These are phyloP conservation scores for Notodromas monacha DNA, from an alignment of 2,888 invertebrate species.

Conservation along the genomic window DNA sequence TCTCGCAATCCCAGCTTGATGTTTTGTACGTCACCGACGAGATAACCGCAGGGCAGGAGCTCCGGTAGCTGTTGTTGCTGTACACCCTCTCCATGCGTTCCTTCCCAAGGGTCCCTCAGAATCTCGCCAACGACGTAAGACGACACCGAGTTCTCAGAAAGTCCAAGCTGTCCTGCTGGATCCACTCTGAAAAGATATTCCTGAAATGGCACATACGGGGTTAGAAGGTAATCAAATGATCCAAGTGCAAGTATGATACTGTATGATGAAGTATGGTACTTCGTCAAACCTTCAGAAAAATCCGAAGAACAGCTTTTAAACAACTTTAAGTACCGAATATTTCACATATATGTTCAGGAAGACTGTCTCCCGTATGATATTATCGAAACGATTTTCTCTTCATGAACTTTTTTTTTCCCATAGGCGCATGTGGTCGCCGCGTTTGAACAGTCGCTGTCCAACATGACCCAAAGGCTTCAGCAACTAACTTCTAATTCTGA, in stretches of 20 bases:
- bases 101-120: constrained; percentile 13
- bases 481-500: constrained; percentile 73
- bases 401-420: constrained; percentile 24
- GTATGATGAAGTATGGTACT: too few relatives aligned
- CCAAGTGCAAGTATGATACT: not conserved
- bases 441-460: constrained; percentile 80
- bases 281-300: too few relatives aligned
- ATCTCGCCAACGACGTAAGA: constrained; percentile 70
- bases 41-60: constrained; percentile 65
- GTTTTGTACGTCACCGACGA: constrained; percentile 31
- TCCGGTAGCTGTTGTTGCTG: constrained; percentile 54
- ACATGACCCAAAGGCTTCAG: constrained; percentile 81
- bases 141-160: constrained; percentile 50
- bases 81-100: constrained; percentile 14
- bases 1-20: constrained; percentile 20
- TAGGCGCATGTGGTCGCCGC: constrained; percentile 94
- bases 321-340: too few relatives aligned
- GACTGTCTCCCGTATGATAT: too few relatives aligned
- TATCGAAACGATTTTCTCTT: too few relatives aligned
- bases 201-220: constrained; percentile 13
- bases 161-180: constrained; percentile 55
- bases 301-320: too few relatives aligned
- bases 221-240: constrained; percentile 2
- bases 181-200: constrained; percentile 75
- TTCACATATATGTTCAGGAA: too few relatives aligned